Base-by-base conservation (phyloP, 2,888 invertebrate genomes). In the Scotopteryx bipunctaria region DNA sequence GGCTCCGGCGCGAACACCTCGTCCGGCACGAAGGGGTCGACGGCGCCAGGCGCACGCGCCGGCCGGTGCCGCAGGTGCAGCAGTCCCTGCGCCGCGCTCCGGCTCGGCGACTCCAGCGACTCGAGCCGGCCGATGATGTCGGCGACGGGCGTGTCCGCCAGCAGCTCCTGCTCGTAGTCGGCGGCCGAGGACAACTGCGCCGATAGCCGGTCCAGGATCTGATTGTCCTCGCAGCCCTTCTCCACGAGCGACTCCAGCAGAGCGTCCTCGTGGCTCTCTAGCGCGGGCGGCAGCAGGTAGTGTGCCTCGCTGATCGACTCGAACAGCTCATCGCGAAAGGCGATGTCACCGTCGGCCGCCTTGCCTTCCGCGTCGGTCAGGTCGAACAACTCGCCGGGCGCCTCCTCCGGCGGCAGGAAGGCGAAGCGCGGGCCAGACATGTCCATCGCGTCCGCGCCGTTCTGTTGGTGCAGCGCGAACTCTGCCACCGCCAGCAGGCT, bases 91-190 rank as follows among this genome's bases (percentile, higher is more conserved):
- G 89, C 85, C 1, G 88, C 88, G 63, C 83, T 86, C 8, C 81
- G 78, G 15, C 83, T 81, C n/a, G 88, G 86, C 16, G 83, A 87
- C 64, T 81, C 90, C 21, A 94, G 83, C 19, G 94, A 92, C 63
- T 93, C 92, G 25, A 94, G 83, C 31, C 94, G 83, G 47, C 92
- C 92, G 50, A 94, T 91, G 54, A 94, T 93, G 66, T 94, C 94
- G 2, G 87, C 83, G 4, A 91, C 91, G 0, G 91, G 91, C 51
- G 91, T 91, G 5, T 77, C 81, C 38, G 78, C 77, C 53, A 91
- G 69, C 45, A 91, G 64, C 59, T 91, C 91, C 38, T 88, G 91
- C 2, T 72, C 81, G 64, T 91, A 91, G 48, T 91, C 91, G 5
- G 81, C 67, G 17, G 80, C 77, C 58, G 85, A 77, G 32, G 85